phyloP scores from a whole-genome alignment of 2,888 invertebrate genomes.

The Clitarchus hookeri region DNA sequence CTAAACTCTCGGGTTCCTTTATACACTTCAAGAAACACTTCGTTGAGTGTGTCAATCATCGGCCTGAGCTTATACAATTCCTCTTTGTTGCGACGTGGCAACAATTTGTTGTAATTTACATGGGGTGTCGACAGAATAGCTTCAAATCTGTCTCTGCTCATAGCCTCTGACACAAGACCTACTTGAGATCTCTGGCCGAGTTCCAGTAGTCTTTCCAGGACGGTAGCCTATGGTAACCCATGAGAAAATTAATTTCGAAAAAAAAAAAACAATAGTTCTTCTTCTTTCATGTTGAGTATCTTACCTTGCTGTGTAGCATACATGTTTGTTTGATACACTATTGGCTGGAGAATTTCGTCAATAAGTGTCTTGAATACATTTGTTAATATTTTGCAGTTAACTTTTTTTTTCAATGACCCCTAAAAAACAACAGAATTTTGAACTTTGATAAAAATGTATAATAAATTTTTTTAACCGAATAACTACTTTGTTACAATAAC shows the following conservation, averaged over 20 bases:
- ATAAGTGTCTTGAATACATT: neutral
- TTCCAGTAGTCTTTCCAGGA: constrained; percentile 30
- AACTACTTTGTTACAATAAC: no score
- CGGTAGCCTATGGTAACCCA: constrained; percentile 34
- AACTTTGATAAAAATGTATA: no score
- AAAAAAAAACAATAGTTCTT: constrained; percentile 26
- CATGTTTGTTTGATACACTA: neutral
- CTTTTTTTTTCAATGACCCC: no score
- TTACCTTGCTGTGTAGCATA: neutral
- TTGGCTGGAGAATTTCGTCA: neutral
- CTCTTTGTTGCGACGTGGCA: constrained; percentile 25
- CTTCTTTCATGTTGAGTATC: no score
- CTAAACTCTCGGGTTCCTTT: constrained; percentile 31
- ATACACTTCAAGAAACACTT: constrained; percentile 31
- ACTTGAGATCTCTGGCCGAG: constrained; percentile 26
- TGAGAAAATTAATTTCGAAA: constrained; percentile 34
- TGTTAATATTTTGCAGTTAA: neutral
- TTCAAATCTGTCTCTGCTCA: constrained; percentile 29
- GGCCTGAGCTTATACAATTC: constrained; percentile 36
- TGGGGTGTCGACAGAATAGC: constrained; percentile 29
- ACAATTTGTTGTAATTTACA: constrained; percentile 35
- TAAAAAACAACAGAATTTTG: no score
- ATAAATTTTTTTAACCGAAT: no score
- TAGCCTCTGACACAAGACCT: constrained; percentile 20
- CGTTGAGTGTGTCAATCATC: constrained; percentile 30